Conservation (phyloP, 2,113 vertebrate genomes). For the Myiozetetes cayanensis region DNA sequence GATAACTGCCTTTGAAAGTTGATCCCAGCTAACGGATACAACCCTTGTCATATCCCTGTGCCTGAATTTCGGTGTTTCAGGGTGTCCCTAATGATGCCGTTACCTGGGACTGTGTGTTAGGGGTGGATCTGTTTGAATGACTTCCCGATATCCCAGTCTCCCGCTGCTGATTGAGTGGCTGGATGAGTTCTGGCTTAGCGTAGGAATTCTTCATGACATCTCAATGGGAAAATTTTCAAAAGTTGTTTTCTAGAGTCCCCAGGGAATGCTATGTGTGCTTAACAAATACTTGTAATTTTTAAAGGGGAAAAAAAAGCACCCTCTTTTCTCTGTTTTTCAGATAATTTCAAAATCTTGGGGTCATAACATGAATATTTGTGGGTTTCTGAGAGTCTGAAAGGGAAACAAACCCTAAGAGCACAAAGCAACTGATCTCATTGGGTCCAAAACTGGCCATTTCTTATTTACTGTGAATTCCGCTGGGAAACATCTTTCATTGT, state of each 20-base stretch:
- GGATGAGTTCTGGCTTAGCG: not conserved
- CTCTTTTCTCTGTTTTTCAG: not conserved
- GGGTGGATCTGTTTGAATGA: not conserved
- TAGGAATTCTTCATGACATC: not conserved
- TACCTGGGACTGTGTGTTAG: not conserved
- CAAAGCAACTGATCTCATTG: not conserved
- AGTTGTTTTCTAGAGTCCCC: not conserved
- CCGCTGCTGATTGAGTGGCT: not conserved
- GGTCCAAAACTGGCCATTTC: not conserved
- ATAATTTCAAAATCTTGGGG: not conserved
- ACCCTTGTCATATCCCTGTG: fast-evolving
- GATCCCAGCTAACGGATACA: fast-evolving
- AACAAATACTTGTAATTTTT: not conserved
- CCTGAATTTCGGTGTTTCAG: not conserved
- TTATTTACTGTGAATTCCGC: not conserved
- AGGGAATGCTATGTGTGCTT: not conserved
- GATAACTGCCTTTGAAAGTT: not conserved
- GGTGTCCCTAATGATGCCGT: not conserved
- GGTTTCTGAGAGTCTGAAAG: not conserved
- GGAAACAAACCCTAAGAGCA: not conserved
- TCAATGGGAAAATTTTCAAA: not conserved
- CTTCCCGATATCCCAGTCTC: not conserved
- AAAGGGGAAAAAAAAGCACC: not conserved
- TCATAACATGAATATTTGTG: not conserved
- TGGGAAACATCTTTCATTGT: not conserved